Evolutionary conservation across 2,113 vertebrate species (phyloP), one percentile per base, ranked within the genome.

Genomic region (Hylia prasina): DNA sequence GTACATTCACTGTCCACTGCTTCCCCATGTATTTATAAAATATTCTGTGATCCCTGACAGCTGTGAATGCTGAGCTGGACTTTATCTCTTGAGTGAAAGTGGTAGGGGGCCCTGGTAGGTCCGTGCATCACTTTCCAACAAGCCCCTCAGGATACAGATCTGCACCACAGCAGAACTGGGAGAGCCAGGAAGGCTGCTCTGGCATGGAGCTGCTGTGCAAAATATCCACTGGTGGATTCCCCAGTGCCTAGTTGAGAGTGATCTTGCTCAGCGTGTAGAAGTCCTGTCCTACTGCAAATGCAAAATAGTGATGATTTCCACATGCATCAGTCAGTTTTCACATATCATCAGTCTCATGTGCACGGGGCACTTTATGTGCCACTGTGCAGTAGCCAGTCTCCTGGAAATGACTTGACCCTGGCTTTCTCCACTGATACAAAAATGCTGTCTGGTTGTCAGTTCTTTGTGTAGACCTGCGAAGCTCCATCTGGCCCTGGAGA

Each of bases 241-340:
- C 3, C 0, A 1, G 9, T 10, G 0, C 1, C 0, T 21, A 23
- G 42, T 7, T 77, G 19, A 64, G 27, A 50, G 47, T 39, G 39
- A 71, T 75, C 61, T 58, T 54, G 7, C 16, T 13, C 19, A 23
- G 35, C 19, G 17, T 9, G 8, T 8, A 56, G 57, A 63, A 63
- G 23, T 42, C 42, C 15, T 45, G 30, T 71, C 47, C 22, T 50
- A 33, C 42, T 82, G 24, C 48, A 90, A 31, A 31, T 63, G 40
- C 33, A 30, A 19, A 84, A 39, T 11, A 42, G 33, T 42, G 35
- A 24, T 3, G 7, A 39, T 40, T 78, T 83, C 60, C 56, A 82
- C 37, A 51, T 0, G 1, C 42, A 53, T 39, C 33, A 17, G 37
- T 47, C 54, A 39, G 4, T 75, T 89, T 84, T 66, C 10, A 68